These are phyloP conservation scores for Homarus americanus DNA, from an alignment of 1,140 invertebrate genomes.

Conservation along the genomic window DNA sequence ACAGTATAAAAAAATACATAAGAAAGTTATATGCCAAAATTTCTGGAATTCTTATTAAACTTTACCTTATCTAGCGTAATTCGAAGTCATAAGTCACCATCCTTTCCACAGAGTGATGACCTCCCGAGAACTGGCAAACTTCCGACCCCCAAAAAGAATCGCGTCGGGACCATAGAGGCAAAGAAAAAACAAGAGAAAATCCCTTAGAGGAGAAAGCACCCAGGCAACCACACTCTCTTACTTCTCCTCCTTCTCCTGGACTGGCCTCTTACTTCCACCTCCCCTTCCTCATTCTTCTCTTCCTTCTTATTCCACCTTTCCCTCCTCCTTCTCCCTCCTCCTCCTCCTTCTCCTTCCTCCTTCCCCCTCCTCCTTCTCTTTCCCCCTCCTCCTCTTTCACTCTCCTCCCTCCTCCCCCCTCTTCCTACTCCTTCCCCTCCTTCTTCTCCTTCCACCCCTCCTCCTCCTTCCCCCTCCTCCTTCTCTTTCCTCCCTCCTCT, in stretches of 20 bases:
- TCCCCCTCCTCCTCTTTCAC: no score
- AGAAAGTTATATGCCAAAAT: background rate
- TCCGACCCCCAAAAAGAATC: background rate
- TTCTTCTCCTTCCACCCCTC: conserved; percentile 11
- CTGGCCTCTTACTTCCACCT: background rate
- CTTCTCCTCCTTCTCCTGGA: no score
- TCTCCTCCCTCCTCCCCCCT: no score
- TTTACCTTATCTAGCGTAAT: background rate
- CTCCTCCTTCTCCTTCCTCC: conserved; percentile 11
- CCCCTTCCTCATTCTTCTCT: background rate
- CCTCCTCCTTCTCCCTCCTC: background rate
- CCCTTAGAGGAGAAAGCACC: no score
- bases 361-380: background rate
- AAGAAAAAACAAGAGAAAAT: no score
- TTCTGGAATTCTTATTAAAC: background rate
- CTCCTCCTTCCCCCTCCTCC: no score
- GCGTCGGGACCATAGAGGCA: background rate
- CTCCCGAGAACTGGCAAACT: background rate
- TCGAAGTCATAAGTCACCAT: background rate
- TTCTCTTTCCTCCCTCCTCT: background rate
- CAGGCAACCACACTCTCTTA: background rate
- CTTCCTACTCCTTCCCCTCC: no score
- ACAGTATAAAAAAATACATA: background rate
- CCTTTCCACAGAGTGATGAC: background rate
- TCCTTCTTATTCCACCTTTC: background rate